Percentiles rank a stretch among this genome's conserved stretches.
Evolutionary conservation across 2,888 invertebrate species (phyloP).

Genomic region (Trichopoda pennipes): DNA sequence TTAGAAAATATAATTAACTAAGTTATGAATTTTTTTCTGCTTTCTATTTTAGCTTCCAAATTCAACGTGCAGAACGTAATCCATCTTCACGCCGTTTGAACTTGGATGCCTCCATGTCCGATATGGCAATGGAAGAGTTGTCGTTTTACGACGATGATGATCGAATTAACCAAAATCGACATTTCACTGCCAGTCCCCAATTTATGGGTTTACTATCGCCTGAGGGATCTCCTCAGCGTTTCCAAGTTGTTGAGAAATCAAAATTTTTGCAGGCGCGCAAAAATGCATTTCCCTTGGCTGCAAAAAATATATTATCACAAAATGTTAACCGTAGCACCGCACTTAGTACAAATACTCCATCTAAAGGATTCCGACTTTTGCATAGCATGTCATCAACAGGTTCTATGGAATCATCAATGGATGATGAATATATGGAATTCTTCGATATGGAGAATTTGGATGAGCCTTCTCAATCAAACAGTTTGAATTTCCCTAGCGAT

Average conservation of each 20-base stretch:
- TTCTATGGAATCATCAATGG: conserved; percentile 83
- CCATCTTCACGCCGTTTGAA: conserved; percentile 67
- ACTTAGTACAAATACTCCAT: conserved; percentile 71
- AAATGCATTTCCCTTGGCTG: conserved; percentile 38
- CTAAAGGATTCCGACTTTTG: conserved; percentile 79
- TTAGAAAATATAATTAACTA: conserved; percentile 42
- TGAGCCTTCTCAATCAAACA: conserved; percentile 73
- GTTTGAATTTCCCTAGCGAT: conserved; percentile 82
- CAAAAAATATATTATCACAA: conserved; percentile 78
- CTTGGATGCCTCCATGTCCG: conserved; percentile 67
- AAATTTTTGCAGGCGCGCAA: conserved; percentile 55
- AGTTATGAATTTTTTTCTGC: conserved; percentile 25
- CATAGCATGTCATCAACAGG: conserved; percentile 83
- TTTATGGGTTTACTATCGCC: conserved; percentile 78
- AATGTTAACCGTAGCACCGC: conserved; percentile 61
- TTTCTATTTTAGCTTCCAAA: conserved; percentile 69
- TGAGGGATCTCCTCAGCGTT: conserved; percentile 79
- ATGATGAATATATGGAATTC: conserved; percentile 84
- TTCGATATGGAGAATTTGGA: conserved; percentile 83
- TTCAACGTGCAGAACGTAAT: conserved; percentile 49
- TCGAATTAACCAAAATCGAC: conserved; percentile 62
- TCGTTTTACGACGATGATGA: conserved; percentile 79
- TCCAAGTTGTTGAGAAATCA: conserved; percentile 74
- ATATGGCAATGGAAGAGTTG: conserved; percentile 78
- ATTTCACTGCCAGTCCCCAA: conserved; percentile 72